phyloP scores from a whole-genome alignment of 2,888 invertebrate genomes.

The Scaptomyza reducta region DNA sequence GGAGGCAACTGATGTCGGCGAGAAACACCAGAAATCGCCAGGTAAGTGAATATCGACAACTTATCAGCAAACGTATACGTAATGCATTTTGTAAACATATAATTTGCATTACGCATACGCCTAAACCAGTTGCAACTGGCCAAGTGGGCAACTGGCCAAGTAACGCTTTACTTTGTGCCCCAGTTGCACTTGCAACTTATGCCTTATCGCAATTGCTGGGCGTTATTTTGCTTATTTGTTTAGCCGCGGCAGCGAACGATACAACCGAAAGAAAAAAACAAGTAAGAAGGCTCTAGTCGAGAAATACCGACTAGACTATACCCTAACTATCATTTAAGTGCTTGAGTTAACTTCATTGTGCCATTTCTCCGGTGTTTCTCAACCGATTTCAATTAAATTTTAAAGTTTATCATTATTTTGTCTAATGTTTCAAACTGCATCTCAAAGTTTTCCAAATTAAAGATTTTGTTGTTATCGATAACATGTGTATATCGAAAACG shows the following conservation, averaged over 20 bases:
- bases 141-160: slow-evolving; percentile 29
- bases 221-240: slow-evolving; percentile 68
- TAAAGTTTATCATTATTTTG: no score
- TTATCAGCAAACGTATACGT: slow-evolving; percentile 59
- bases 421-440: no score
- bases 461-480: no score
- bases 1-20: slow-evolving; percentile 85
- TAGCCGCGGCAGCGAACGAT: slow-evolving; percentile 18
- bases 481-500: no score
- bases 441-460: no score
- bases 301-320: no score
- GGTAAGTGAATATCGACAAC: slow-evolving; percentile 46
- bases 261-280: no score
- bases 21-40: slow-evolving; percentile 80
- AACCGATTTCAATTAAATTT: no score
- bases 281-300: no score
- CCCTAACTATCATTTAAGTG: no score
- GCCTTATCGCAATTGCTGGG: slow-evolving; percentile 65
- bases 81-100: slow-evolving; percentile 33
- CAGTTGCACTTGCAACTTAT: slow-evolving; percentile 17
- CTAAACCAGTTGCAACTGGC: slow-evolving; percentile 43
- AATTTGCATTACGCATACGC: slow-evolving; percentile 68
- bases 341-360: no score
- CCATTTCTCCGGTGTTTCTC: no score
- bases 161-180: slow-evolving; percentile 5